phyloP scores from a whole-genome alignment of 1,140 invertebrate genomes.

The Neodiprion pinetum region DNA sequence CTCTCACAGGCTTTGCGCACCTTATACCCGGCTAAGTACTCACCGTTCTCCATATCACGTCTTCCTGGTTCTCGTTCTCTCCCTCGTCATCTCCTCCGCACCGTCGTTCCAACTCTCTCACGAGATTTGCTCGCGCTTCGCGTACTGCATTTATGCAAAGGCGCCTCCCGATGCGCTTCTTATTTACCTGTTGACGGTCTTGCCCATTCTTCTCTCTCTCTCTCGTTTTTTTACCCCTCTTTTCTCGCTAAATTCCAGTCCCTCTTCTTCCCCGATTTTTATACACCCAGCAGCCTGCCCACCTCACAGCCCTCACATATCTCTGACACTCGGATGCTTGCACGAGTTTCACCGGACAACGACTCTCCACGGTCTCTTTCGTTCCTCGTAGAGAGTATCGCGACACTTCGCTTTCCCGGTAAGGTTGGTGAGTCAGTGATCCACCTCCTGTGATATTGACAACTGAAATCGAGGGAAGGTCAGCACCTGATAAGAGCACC shows the following conservation, averaged over 20 bases:
- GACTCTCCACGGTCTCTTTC: too few species aligned
- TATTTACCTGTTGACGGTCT: conserved; percentile 14
- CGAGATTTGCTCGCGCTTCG: not conserved
- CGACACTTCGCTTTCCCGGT: too few species aligned
- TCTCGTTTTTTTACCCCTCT: not conserved
- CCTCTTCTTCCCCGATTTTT: not conserved
- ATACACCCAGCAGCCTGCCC: too few species aligned
- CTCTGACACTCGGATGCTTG: too few species aligned
- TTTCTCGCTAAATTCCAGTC: conserved; percentile 7
- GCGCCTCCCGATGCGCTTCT: conserved; percentile 12
- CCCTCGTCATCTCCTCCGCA: not conserved
- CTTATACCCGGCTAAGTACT: conserved; percentile 9
- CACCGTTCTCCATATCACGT: conserved; percentile 3
- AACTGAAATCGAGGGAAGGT: too few species aligned
- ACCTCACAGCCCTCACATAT: too few species aligned
- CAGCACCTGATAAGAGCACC: too few species aligned
- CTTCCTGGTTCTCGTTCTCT: conserved; percentile 8
- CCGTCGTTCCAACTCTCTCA: not conserved
- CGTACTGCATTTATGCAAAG: conserved; percentile 16
- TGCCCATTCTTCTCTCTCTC: conserved; percentile 12
- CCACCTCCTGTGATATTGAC: too few species aligned
- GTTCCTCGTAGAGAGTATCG: too few species aligned
- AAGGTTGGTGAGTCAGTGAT: too few species aligned
- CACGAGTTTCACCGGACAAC: too few species aligned
- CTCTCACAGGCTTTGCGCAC: conserved; percentile 22